Percentiles rank a stretch among this genome's conserved stretches.
Conservation (phyloP, 1,140 invertebrate species). For the Hyles euphorbiae region DNA sequence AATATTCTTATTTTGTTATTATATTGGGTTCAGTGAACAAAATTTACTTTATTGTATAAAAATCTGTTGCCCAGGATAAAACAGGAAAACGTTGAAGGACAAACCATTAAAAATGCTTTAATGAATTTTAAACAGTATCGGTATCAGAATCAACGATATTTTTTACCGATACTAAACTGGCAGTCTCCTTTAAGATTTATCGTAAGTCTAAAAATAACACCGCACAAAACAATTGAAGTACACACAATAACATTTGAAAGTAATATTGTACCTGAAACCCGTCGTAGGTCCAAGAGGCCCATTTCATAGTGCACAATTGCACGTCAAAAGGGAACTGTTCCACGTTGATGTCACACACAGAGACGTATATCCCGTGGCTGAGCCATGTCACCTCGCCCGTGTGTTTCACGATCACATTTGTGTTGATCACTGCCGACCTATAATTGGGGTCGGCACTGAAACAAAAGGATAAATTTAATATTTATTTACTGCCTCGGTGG, state of each 20-base stretch:
- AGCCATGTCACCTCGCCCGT: conserved; percentile 87
- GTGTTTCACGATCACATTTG: conserved; percentile 86
- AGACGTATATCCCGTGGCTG: conserved; percentile 90
- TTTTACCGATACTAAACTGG: too few relatives aligned
- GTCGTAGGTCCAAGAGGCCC: conserved; percentile 98
- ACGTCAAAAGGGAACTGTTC: conserved; percentile 97
- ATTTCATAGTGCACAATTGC: conserved; percentile 94
- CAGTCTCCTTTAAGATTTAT: too few relatives aligned
- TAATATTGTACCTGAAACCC: conserved; percentile 85
- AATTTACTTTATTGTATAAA: too few relatives aligned
- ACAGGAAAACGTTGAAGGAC: too few relatives aligned
- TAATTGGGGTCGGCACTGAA: conserved; percentile 89
- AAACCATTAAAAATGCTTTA: too few relatives aligned
- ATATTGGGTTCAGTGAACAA: too few relatives aligned
- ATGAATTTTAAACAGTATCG: too few relatives aligned
- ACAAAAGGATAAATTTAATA: conserved; percentile 30
- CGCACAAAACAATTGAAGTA: not conserved
- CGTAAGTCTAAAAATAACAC: not conserved
- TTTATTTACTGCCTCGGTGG: too few relatives aligned
- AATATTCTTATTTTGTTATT: too few relatives aligned
- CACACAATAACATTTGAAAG: not conserved
- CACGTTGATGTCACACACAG: conserved; percentile 93
- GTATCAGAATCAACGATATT: too few relatives aligned
- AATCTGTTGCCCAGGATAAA: too few relatives aligned
- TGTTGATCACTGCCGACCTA: conserved; percentile 87